phyloP scores from a whole-genome alignment of 2,888 invertebrate species.

The Torymus aiolomorphi region DNA sequence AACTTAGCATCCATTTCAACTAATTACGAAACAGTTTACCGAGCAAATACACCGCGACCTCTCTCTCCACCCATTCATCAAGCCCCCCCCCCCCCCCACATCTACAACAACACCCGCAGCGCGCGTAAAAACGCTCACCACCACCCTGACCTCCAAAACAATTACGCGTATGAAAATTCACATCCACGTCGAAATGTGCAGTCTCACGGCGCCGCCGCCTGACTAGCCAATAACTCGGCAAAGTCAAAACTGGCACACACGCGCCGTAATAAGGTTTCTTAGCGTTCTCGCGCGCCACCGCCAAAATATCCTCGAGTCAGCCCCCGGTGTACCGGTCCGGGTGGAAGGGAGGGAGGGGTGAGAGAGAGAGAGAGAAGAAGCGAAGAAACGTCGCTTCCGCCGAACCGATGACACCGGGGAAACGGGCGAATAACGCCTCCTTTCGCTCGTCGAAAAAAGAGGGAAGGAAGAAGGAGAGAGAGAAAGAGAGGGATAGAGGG shows the following conservation, averaged over 20 bases:
- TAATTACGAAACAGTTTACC: no score
- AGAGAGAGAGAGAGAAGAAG: neutral
- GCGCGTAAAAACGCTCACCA: no score
- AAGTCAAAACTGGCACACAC: conserved; percentile 12
- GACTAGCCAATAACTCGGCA: neutral
- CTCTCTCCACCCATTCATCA: no score
- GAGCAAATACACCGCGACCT: no score
- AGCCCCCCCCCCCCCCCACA: no score
- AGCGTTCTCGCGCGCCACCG: conserved; percentile 19
- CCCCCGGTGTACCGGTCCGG: neutral
- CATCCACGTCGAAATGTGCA: no score
- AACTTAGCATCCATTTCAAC: no score
- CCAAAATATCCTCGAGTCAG: conserved; percentile 39
- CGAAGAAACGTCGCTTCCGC: neutral
- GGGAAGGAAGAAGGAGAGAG: neutral
- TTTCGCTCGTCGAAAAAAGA: neutral
- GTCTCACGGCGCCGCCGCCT: no score
- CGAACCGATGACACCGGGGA: neutral
- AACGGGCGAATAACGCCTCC: conserved; percentile 4
- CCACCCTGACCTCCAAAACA: no score
- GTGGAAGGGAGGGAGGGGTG: no score
- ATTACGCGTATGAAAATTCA: no score
- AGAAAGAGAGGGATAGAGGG: neutral
- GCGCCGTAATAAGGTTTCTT: conserved; percentile 43
- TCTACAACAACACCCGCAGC: no score